Base-by-base conservation (phyloP, 2,113 vertebrate genomes). In the Saguinus midas region DNA sequence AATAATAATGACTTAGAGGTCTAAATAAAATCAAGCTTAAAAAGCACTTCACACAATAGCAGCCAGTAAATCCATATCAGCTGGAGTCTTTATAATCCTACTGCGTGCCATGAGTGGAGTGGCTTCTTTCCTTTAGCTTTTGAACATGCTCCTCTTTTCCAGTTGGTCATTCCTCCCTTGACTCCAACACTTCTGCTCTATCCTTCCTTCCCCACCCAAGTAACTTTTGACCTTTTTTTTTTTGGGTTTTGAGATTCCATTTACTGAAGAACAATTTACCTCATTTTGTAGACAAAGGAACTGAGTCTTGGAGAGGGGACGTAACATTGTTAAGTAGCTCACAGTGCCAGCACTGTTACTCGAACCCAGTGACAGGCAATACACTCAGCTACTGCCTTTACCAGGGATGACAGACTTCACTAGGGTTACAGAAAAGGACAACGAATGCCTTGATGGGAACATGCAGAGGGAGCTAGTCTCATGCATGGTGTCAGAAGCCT, bases 401-500 rank as follows among this genome's bases (percentile, higher is more conserved):
- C 23, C 45, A 9, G 55, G 35, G 90, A 55, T 40, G 45, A 72
- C 21, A 37, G 76, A 29, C 45, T 29, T 48, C 40, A 48, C 10
- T 14, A 5, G 12, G 45, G 6, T 4, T 25, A 57, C 25, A 79
- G 64, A 37, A 50, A 45, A 64, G 50, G 21, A 8, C 52, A 5
- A 3, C 17, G 3, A 35, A 13, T 3, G 1, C 27, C 25, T 48
- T 1, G 0, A 0, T 3, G 11, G 45, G 32, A 48, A 8, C 0
- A 0, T 5, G 17, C 10, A 43, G 75, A 29, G 52, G 64, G 17
- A 40, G 8, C 17, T 21, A 29, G 37, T 50, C 27, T n/a, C 16
- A 73, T 3, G 9, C 0, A 7, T n/a, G n/a, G 18, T 4, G 23
- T 17, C 7, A 78, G 48, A 72, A 68, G 45, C 18, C 20, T 45